Evolutionary conservation across 2,113 vertebrate genomes (phyloP).

Genomic region (Aleadryas rufinucha): DNA sequence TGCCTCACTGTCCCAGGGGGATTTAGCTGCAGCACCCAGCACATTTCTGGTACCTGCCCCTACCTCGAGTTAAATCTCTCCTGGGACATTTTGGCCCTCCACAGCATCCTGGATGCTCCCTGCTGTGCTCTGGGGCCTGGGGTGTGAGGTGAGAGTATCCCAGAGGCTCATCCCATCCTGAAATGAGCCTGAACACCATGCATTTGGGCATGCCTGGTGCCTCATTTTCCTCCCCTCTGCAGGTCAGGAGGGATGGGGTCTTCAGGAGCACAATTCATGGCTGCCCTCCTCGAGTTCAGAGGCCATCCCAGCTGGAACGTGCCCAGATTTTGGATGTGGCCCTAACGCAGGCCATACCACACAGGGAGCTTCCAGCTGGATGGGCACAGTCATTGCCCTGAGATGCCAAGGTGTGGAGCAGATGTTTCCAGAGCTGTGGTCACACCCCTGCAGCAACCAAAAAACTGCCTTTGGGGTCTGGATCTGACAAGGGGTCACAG

Average conservation of each 20-base stretch:
- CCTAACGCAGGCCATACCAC: fast-evolving
- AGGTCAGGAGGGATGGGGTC: background rate
- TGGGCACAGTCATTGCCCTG: background rate
- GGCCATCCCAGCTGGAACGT: background rate
- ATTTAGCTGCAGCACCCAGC: background rate
- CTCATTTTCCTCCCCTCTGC: background rate
- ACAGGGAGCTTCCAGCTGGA: background rate
- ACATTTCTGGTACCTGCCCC: background rate
- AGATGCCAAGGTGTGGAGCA: fast-evolving
- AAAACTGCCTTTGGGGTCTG: background rate
- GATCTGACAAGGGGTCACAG: background rate
- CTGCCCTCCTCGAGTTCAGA: background rate
- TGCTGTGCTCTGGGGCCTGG: background rate
- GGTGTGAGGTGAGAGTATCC: background rate
- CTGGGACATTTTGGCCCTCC: background rate
- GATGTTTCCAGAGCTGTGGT: background rate
- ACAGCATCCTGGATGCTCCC: background rate
- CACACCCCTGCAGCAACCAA: background rate
- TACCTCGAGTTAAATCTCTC: background rate
- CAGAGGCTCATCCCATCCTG: background rate
- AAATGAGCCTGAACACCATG: background rate
- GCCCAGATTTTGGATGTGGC: background rate
- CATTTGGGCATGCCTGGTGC: fast-evolving
- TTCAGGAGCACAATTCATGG: fast-evolving
- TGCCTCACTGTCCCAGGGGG: background rate